phyloP scores from a whole-genome alignment of 2,797 vertebrate species.

The Microtus agrestis region DNA sequence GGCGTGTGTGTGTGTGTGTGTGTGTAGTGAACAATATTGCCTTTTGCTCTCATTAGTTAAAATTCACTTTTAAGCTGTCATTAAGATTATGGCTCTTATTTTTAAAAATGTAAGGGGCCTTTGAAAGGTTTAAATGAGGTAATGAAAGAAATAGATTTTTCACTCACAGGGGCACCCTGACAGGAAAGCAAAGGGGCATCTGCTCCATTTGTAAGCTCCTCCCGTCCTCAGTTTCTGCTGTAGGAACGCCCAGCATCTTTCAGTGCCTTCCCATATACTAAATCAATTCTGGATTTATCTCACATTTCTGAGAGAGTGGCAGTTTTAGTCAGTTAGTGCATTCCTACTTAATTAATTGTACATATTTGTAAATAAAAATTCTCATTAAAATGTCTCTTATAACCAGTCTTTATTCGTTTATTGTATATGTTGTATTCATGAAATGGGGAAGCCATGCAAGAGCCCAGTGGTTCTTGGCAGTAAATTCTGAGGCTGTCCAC shows the following conservation, averaged over 20 bases:
- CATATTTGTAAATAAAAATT: constrained; percentile 54
- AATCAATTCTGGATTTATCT: neutral
- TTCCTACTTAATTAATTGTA: neutral
- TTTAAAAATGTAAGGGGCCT: neutral
- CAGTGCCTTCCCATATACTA: fast-evolving
- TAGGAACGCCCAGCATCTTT: neutral
- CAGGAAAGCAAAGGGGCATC: neutral
- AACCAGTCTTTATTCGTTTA: constrained; percentile 56
- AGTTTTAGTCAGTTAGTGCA: constrained; percentile 7
- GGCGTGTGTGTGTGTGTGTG: too few relatives aligned
- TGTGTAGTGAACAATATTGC: neutral
- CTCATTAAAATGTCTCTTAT: neutral
- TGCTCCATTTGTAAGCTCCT: neutral
- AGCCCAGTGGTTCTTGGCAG: constrained; percentile 35
- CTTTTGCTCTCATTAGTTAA: neutral
- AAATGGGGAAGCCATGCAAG: constrained; percentile 45
- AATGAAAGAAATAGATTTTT: neutral
- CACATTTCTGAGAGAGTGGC: neutral
- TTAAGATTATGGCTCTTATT: neutral
- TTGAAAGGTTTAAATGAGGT: neutral
- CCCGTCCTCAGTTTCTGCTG: neutral
- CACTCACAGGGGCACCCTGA: neutral
- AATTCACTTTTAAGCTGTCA: neutral
- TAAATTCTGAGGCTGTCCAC: constrained; percentile 35
- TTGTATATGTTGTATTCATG: constrained; percentile 49